Conservation (phyloP, 2,113 vertebrate genomes). For the Chinchilla lanigera region DNA sequence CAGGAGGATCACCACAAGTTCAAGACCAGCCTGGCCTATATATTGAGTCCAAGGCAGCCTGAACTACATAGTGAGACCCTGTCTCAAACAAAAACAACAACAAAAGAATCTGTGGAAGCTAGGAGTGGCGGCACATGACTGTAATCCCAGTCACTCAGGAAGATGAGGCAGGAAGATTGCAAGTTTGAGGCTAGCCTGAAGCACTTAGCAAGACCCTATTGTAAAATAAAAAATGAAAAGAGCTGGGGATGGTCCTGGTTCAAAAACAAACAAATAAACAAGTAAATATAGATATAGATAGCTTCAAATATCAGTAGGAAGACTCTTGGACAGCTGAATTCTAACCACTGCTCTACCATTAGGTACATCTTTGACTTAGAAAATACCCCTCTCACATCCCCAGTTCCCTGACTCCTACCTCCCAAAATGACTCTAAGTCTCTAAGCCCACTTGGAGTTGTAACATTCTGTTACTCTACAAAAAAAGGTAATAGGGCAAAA, state of each 20-base stretch:
- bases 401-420: background rate
- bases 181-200: background rate
- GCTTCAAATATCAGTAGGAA: background rate
- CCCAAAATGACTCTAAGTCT: background rate
- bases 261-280: background rate
- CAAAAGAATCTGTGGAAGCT: background rate
- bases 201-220: background rate
- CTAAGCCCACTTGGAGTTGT: background rate
- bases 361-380: slow-evolving; percentile 16
- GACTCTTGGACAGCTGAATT: background rate
- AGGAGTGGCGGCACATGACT: background rate
- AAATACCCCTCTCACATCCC: background rate
- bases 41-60: background rate
- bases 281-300: background rate
- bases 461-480: background rate
- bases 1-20: background rate
- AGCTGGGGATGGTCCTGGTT: background rate
- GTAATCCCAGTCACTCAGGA: background rate
- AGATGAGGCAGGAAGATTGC: background rate
- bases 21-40: background rate
- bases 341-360: background rate
- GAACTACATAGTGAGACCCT: background rate
- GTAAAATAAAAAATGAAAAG: background rate
- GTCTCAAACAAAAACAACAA: background rate
- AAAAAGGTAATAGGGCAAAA: background rate